A percentile compares a stretch with the other conserved stretches of the same genome.
phyloP scores from a whole-genome alignment of 2,888 invertebrate species.

The Podotricha telesiphe region DNA sequence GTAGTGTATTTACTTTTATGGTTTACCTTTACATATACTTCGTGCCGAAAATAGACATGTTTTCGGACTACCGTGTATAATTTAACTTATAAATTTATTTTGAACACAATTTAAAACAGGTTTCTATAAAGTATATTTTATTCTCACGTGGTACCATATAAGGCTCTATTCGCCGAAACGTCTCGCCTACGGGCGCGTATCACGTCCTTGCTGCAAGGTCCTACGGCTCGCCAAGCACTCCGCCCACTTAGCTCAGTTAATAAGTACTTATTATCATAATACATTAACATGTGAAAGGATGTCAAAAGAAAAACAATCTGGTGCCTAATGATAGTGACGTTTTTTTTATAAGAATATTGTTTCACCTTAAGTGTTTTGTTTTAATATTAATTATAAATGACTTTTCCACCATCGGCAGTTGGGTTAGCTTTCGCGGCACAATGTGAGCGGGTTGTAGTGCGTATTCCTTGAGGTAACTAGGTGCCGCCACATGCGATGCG shows the following conservation, averaged over 20 bases:
- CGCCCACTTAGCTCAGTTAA: constrained; percentile 53
- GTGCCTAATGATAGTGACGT: not conserved
- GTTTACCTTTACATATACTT: constrained; percentile 1
- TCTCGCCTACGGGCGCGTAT: constrained; percentile 63
- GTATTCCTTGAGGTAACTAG: constrained; percentile 73
- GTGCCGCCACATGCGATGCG: constrained; percentile 72
- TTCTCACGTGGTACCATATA: constrained; percentile 56
- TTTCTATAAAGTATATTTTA: constrained; percentile 29
- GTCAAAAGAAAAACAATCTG: not conserved
- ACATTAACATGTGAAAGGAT: not conserved
- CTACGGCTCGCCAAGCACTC: constrained; percentile 68
- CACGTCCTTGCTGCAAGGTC: constrained; percentile 80
- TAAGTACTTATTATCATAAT: not conserved
- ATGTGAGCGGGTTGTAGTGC: constrained; percentile 46
- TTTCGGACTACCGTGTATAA: not conserved
- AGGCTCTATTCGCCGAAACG: constrained; percentile 64
- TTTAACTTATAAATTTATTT: not conserved
- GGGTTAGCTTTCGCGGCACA: constrained; percentile 19
- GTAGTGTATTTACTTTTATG: not conserved
- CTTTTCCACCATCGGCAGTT: not conserved
- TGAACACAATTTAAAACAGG: constrained; percentile 16
- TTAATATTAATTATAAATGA: not conserved
- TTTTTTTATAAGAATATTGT: not conserved
- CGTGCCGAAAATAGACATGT: not conserved
- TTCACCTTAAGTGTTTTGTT: not conserved